These are phyloP conservation scores for Archips crataeganus DNA, from an alignment of 2,888 invertebrate genomes.

Conservation along the genomic window DNA sequence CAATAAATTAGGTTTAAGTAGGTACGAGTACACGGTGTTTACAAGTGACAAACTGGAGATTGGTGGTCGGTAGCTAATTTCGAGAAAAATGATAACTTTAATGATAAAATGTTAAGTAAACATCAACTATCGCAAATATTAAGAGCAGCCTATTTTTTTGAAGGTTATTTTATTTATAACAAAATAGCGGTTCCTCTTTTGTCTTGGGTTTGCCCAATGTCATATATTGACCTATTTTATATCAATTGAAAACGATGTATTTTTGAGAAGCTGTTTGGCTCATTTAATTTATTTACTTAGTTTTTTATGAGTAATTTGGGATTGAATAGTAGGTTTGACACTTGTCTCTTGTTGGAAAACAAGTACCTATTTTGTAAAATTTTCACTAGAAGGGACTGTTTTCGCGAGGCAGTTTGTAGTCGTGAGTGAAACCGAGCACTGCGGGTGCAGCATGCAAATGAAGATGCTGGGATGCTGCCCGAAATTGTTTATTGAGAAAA, in stretches of 20 bases:
- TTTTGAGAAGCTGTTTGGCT: constrained; percentile 11
- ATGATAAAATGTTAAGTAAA: constrained; percentile 12
- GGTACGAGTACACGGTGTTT: background rate
- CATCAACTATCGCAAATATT: constrained; percentile 4
- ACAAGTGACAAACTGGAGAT: background rate
- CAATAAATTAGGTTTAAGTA: background rate
- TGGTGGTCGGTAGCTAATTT: background rate
- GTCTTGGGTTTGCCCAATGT: constrained; percentile 18
- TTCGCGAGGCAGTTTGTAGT: constrained; percentile 35
- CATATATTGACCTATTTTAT: constrained; percentile 51
- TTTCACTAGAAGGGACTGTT: constrained; percentile 12
- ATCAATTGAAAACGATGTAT: constrained; percentile 36
- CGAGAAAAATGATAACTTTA: background rate
- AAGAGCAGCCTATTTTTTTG: constrained; percentile 6
- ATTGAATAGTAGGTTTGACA: background rate
- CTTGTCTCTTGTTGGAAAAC: background rate
- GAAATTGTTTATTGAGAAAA: constrained; percentile 36
- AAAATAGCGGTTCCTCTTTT: constrained; percentile 48
- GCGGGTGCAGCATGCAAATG: constrained; percentile 58
- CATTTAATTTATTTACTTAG: background rate
- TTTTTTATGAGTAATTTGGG: background rate
- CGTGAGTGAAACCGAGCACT: constrained; percentile 56
- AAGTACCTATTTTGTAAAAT: constrained; percentile 19
- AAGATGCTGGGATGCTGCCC: constrained; percentile 44
- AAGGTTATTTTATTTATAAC: constrained; percentile 51